Percentiles rank a stretch among this genome's conserved stretches.
Evolutionary conservation across 2,113 vertebrate genomes (phyloP).

Genomic region (Callithrix jacchus): DNA sequence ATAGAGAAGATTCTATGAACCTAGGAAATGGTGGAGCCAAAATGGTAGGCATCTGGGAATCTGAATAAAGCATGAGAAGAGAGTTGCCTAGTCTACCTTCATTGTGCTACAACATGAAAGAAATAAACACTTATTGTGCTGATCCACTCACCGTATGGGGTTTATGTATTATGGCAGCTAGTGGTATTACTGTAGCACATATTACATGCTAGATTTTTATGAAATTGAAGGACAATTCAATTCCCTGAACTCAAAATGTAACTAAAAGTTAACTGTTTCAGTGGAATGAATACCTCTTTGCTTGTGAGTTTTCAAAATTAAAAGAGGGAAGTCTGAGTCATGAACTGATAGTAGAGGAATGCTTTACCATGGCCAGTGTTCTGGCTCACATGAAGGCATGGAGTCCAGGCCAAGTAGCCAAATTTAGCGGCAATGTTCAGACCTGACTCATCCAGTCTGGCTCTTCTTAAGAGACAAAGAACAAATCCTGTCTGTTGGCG

Average conservation of each 20-base stretch:
- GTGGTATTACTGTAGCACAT: not conserved
- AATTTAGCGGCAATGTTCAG: not conserved
- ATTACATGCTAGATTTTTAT: not conserved
- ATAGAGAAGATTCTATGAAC: not conserved
- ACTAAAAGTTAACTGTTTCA: not conserved
- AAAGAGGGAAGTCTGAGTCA: not conserved
- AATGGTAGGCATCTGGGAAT: not conserved
- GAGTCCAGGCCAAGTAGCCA: not conserved
- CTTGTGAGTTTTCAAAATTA: not conserved
- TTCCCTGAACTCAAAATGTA: not conserved
- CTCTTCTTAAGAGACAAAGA: not conserved
- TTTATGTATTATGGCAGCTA: not conserved
- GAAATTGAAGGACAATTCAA: slow-evolving; percentile 31
- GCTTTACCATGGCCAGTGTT: not conserved
- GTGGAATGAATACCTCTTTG: not conserved
- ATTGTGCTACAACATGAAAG: not conserved
- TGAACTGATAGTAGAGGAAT: not conserved
- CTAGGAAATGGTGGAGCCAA: not conserved
- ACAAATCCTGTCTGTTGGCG: not conserved
- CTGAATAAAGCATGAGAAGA: slow-evolving; percentile 14
- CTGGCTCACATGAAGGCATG: not conserved
- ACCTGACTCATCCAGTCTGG: not conserved
- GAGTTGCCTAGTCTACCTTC: not conserved
- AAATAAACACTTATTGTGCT: not conserved
- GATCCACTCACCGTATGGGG: not conserved